These are phyloP conservation scores for Chloropsis hardwickii DNA, from an alignment of 2,113 vertebrate species.

Conservation along the genomic window DNA sequence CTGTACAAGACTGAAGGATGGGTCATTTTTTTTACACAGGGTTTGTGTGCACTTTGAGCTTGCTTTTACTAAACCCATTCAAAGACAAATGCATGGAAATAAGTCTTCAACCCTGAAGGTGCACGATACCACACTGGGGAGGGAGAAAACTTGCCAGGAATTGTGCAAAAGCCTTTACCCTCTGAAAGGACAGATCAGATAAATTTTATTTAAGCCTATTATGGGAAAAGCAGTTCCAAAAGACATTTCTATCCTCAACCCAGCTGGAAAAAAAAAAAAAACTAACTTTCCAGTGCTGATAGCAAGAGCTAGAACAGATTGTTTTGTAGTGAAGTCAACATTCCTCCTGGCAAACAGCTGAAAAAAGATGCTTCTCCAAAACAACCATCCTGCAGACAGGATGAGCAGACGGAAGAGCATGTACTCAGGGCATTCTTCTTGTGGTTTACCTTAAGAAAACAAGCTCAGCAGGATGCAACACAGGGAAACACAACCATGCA, in stretches of 20 bases:
- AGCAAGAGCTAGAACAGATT: not conserved
- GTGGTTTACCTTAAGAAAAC: not conserved
- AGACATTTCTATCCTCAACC: not conserved
- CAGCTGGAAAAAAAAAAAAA: not conserved
- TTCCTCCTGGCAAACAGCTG: not conserved
- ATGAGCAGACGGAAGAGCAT: not conserved
- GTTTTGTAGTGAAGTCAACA: not conserved
- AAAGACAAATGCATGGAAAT: not conserved
- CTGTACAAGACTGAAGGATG: not conserved
- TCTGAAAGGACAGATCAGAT: not conserved
- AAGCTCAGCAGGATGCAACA: not conserved
- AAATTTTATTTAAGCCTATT: not conserved
- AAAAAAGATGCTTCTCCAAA: not conserved
- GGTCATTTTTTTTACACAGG: not conserved
- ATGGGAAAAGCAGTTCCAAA: not conserved
- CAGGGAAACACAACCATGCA: not conserved
- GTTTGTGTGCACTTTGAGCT: not conserved
- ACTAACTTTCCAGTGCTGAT: not conserved
- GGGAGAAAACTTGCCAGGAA: not conserved
- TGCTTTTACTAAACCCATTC: not conserved
- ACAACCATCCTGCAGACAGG: not conserved
- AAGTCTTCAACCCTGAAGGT: not conserved
- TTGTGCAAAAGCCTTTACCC: not conserved
- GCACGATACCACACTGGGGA: not conserved
- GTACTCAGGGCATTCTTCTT: not conserved